phyloP scores from a whole-genome alignment of 2,888 invertebrate species.

The Polia nebulosa region DNA sequence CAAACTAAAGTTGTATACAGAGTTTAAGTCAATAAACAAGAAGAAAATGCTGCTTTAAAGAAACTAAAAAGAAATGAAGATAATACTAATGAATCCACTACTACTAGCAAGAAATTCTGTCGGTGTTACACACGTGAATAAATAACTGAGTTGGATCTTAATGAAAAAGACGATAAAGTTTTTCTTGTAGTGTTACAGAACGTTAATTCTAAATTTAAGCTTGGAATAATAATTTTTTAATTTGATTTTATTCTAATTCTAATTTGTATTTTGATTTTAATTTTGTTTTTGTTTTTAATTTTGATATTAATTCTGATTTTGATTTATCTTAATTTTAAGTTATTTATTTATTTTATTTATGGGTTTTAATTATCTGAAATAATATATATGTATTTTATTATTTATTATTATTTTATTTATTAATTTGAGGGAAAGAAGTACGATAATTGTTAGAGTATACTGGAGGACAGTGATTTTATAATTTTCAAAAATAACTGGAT shows the following conservation, averaged over 20 bases:
- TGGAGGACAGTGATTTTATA: background rate
- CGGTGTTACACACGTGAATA: background rate
- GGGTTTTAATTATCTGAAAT: no score
- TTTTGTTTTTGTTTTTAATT: no score
- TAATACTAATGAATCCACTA: background rate
- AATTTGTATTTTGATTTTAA: no score
- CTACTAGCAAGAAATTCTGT: background rate
- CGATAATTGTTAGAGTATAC: background rate
- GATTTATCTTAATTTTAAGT: no score
- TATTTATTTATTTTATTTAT: no score
- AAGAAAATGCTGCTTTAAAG: background rate
- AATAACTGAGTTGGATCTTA: background rate
- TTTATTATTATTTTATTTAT: no score
- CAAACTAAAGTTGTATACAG: no score
- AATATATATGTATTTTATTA: no score
- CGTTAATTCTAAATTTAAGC: no score
- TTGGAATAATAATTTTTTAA: no score
- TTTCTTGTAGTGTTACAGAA: background rate
- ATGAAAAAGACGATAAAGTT: background rate
- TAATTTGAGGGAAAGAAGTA: conserved; percentile 1
- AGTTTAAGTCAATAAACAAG: background rate
- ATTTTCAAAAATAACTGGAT: background rate
- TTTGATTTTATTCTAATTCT: no score
- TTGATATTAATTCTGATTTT: no score
- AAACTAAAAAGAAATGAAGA: background rate